Evolutionary conservation across 2,888 invertebrate genomes (phyloP), one percentile per base, ranked within the genome.

Genomic region (Drosophila monieri): DNA sequence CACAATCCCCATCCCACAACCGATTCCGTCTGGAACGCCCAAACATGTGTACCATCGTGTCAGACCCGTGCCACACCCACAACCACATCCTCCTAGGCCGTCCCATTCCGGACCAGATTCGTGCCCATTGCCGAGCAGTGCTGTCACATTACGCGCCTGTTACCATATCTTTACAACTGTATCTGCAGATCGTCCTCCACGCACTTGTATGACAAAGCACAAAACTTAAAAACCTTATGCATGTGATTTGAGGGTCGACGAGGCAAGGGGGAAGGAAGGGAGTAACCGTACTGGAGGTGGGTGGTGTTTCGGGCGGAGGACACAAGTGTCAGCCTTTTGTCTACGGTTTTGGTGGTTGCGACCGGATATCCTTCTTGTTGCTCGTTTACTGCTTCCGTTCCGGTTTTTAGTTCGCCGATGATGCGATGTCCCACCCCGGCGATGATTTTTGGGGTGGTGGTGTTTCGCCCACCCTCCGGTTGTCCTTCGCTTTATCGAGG

Each of bases 201-300:
- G 73, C 83, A 80, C 80, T 85, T 83, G 73, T 81, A 87, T 87
- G 87, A 88, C 87, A 85, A 77, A 87, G 88, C 78, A 88, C 80
- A 80, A 80, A 87, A 87, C 87, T 84, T 76, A 76, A 78, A 87
- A 88, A 85, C 80, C 88, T 78, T 88, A 87, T 87, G 87, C 85
- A 88, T 80, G 73, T 79, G 83, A 81, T 86, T 88, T 80, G 81
- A 75, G 76, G 70, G 49, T 41, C 46, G 55, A 44, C 30, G 51
- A 32, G 39, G 39, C 15, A 15, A 32, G 59, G 54, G 39, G 67
- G 39, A 25, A 23, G 21, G 21, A 21, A 21, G 21, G 21, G 4
- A 23, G 21, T 23, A 23, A 4, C 21, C 18, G 57, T 8, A 9
- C 27, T 27, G 39, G 64, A 32, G 46, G 58, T 58, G 51, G 44